These are phyloP conservation scores for Oxyruncus cristatus DNA, from an alignment of 2,113 vertebrate genomes.

Conservation along the genomic window DNA sequence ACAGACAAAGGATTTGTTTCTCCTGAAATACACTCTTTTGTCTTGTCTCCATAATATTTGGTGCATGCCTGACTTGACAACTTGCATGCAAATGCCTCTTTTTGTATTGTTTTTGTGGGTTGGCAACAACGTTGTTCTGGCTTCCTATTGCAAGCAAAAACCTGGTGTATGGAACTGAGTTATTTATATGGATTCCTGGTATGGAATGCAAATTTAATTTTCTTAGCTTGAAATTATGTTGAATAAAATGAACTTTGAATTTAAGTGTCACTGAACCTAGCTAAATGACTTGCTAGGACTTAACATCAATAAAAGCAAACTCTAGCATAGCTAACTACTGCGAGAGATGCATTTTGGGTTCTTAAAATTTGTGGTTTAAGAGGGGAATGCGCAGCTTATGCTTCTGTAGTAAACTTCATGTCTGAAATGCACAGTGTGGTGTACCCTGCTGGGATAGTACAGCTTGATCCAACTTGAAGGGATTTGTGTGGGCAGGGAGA, in stretches of 20 bases:
- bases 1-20: conserved; percentile 2
- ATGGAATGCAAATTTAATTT: conserved; percentile 14
- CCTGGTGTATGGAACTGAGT: background rate
- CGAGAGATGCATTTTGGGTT: background rate
- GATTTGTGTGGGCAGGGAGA: background rate
- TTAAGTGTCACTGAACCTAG: background rate
- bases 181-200: conserved; percentile 32
- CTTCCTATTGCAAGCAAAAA: background rate
- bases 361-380: background rate
- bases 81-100: conserved; percentile 21
- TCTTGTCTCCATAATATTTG: conserved; percentile 20
- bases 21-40: conserved; percentile 30
- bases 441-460: background rate
- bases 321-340: background rate
- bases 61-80: background rate
- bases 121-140: background rate
- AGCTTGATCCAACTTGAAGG: background rate
- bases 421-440: background rate
- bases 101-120: conserved; percentile 21
- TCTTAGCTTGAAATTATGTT: background rate
- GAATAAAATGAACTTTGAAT: conserved; percentile 4
- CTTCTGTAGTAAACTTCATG: background rate
- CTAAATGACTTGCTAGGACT: background rate
- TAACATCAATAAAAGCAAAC: background rate
- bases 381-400: background rate